A percentile compares a stretch with the other conserved stretches of the same genome.
These are phyloP conservation scores for Cantharis lateralis DNA, from an alignment of 2,888 invertebrate species.

Conservation along the genomic window DNA sequence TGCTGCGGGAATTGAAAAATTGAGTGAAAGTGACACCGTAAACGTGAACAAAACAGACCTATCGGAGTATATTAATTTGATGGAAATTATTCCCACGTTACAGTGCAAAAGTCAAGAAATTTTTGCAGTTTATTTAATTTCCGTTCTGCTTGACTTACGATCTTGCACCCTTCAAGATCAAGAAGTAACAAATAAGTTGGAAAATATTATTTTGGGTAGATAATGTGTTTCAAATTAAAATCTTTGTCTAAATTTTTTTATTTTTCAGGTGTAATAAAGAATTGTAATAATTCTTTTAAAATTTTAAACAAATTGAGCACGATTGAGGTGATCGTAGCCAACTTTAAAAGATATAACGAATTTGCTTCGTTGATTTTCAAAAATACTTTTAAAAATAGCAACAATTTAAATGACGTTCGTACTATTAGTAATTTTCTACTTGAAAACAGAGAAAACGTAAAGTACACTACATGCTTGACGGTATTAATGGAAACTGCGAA, in stretches of 20 bases:
- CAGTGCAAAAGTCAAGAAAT: conserved; percentile 41
- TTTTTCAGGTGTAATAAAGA: not conserved
- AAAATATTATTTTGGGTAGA: conserved; percentile 44
- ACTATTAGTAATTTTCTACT: not conserved
- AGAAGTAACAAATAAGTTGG: conserved; percentile 18
- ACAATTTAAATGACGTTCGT: not conserved
- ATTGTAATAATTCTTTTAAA: not conserved
- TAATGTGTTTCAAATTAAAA: conserved; percentile 25
- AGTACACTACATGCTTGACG: not conserved
- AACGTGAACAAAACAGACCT: conserved; percentile 34
- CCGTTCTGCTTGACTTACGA: conserved; percentile 43
- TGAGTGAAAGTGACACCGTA: conserved; percentile 1
- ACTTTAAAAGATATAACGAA: not conserved
- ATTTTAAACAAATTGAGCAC: not conserved
- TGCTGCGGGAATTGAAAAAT: not conserved
- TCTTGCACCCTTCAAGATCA: conserved; percentile 10
- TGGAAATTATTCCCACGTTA: conserved; percentile 44
- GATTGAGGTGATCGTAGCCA: not conserved
- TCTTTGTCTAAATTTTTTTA: not conserved
- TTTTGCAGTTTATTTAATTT: conserved; percentile 43
- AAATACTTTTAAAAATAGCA: not conserved
- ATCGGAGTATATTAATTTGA: conserved; percentile 36
- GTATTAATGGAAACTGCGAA: not conserved
- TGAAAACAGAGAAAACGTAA: not conserved
- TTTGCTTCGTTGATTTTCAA: not conserved